A percentile compares a stretch with the other conserved stretches of the same genome.
Evolutionary conservation across 2,888 invertebrate species (phyloP).

Genomic region (Leptodirus hochenwartii): DNA sequence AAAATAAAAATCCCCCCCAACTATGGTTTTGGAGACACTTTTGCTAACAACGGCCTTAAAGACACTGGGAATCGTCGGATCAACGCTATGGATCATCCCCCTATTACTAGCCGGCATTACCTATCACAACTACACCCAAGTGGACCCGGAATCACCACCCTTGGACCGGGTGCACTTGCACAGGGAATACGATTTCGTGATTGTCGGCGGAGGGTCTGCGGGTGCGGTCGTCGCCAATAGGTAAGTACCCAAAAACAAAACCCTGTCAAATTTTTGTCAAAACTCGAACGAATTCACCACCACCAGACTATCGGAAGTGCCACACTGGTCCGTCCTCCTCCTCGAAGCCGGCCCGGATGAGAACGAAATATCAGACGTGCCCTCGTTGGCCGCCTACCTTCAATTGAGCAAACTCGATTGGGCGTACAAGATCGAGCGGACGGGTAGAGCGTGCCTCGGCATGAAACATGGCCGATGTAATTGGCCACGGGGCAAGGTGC

Average conservation of each 20-base stretch:
- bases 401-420: slow-evolving; percentile 76
- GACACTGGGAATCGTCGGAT: slow-evolving; percentile 55
- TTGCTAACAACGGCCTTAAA: slow-evolving; percentile 62
- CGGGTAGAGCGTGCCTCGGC: slow-evolving; percentile 51
- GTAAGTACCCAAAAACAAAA: no score
- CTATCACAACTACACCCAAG: slow-evolving; percentile 59
- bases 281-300: no score
- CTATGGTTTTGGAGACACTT: slow-evolving; percentile 57
- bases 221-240: slow-evolving; percentile 80
- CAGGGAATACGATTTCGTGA: slow-evolving; percentile 67
- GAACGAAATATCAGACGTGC: slow-evolving; percentile 75
- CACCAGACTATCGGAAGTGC: slow-evolving; percentile 51
- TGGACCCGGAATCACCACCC: slow-evolving; percentile 65
- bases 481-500: slow-evolving; percentile 77
- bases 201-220: slow-evolving; percentile 76
- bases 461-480: slow-evolving; percentile 69
- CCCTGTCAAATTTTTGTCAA: not conserved
- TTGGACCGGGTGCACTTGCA: slow-evolving; percentile 44
- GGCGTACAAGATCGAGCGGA: slow-evolving; percentile 79
- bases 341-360: slow-evolving; percentile 77
- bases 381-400: slow-evolving; percentile 69
- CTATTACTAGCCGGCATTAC: slow-evolving; percentile 64
- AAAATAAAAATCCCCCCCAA: no score
- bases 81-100: slow-evolving; percentile 71
- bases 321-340: slow-evolving; percentile 57